Evolutionary conservation across 2,113 vertebrate genomes (phyloP), one percentile per base, ranked within the genome.

Genomic region (Calyptommatus sinebrachiatus): DNA sequence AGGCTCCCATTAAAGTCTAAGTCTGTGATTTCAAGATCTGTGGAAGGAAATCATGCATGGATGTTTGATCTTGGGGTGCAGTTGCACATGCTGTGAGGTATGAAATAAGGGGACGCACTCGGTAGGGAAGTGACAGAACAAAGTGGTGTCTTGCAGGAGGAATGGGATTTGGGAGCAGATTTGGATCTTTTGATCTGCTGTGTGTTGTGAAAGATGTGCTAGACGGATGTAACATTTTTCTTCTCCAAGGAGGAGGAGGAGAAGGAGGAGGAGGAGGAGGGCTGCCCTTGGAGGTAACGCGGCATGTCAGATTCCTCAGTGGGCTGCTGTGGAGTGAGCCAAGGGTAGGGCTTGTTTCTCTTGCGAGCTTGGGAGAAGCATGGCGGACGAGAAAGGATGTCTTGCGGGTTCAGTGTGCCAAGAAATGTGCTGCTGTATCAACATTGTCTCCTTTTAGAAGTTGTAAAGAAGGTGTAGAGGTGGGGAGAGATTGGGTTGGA

Each of bases 51-150:
- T 88, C 88, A 87, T 88, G 87, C 89, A 80, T 83, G 84, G 82
- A 74, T 89, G 87, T 93, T 93, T 92, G 92, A 93, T 91, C 91
- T 91, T 88, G 85, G 92, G 90, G 89, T 91, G 87, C 85, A 91
- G 91, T 86, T 86, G 80, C 72, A 68, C 90, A 89, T 82, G 87
- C 92, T 89, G 90, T 87, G 91, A 92, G 90, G 90, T 89, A 91
- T 85, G 86, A 88, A 93, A 88, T 92, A 86, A 90, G 83, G 90
- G 86, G 90, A 89, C 87, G 89, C 78, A 85, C 91, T 87, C 85
- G 71, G 88, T 89, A 80, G 91, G 91, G 86, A 92, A 90, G 92
- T 91, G 90, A 90, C 88, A 92, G 90, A 89, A 91, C 91, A 92
- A 93, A 92, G 92, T 88, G 81, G 87, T 21, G 68, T 90, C 89